Percentiles rank a stretch among this genome's conserved stretches.
These are phyloP conservation scores for Psammodynastes pulverulentus DNA, from an alignment of 2,113 vertebrate genomes.

Conservation along the genomic window DNA sequence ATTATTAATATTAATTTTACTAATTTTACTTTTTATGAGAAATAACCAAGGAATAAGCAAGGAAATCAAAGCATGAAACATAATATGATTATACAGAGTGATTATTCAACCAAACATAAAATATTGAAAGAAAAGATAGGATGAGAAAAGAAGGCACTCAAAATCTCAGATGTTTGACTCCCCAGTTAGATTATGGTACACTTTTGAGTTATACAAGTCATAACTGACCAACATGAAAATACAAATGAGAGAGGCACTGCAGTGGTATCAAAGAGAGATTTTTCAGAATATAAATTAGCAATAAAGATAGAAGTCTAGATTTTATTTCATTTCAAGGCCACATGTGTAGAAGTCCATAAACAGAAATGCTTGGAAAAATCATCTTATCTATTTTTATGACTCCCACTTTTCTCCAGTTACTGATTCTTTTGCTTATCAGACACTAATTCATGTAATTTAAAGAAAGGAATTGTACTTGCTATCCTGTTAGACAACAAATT, in stretches of 20 bases:
- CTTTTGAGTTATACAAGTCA: background rate
- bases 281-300: background rate
- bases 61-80: background rate
- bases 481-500: background rate
- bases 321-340: background rate
- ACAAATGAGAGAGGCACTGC: background rate
- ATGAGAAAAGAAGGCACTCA: background rate
- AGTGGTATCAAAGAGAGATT: background rate
- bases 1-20: background rate
- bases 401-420: background rate
- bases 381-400: background rate
- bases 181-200: background rate
- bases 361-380: background rate
- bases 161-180: background rate
- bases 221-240: background rate
- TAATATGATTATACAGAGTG: background rate
- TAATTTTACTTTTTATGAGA: background rate
- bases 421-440: background rate
- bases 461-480: background rate
- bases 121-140: background rate
- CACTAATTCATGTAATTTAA: background rate
- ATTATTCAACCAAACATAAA: background rate
- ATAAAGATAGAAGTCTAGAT: background rate
- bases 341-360: background rate
- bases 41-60: background rate